Percentiles rank a stretch among this genome's conserved stretches.
These are phyloP conservation scores for Zoroaster sp. DNA, from an alignment of 53 echinoderm and acorn worm species.

Conservation along the genomic window DNA sequence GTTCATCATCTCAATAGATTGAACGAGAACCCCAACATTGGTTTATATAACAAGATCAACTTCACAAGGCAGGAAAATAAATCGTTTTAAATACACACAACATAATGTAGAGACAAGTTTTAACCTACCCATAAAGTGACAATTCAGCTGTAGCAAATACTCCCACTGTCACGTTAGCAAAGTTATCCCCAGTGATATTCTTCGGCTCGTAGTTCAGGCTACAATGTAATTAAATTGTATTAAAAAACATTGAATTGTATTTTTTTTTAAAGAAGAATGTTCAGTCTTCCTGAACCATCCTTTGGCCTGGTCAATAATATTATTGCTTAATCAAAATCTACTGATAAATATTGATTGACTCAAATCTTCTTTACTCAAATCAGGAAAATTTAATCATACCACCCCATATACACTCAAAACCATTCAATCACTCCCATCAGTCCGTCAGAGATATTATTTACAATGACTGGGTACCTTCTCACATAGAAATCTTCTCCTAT, in stretches of 20 bases:
- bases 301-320: not conserved
- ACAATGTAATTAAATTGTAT: not conserved
- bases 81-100: not conserved
- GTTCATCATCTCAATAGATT: not conserved
- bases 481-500: too few relatives aligned
- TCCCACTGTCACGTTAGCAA: conserved; percentile 35
- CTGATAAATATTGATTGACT: not conserved
- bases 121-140: conserved; percentile 37
- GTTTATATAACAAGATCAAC: not conserved
- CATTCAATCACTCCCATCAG: too few relatives aligned
- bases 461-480: too few relatives aligned
- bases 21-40: too few relatives aligned
- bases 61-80: not conserved
- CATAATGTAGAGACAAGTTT: not conserved
- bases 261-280: not conserved
- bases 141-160: conserved; percentile 15
- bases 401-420: too few relatives aligned
- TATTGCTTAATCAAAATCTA: not conserved
- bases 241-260: not conserved
- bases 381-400: too few relatives aligned
- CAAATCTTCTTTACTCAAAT: too few relatives aligned
- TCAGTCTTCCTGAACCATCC: not conserved
- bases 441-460: too few relatives aligned
- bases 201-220: conserved; percentile 33
- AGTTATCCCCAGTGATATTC: conserved; percentile 46